Evolutionary conservation across 2,797 vertebrate species (phyloP), one percentile per base, ranked within the genome.

Genomic region (Cynodonichthys magdalenae): DNA sequence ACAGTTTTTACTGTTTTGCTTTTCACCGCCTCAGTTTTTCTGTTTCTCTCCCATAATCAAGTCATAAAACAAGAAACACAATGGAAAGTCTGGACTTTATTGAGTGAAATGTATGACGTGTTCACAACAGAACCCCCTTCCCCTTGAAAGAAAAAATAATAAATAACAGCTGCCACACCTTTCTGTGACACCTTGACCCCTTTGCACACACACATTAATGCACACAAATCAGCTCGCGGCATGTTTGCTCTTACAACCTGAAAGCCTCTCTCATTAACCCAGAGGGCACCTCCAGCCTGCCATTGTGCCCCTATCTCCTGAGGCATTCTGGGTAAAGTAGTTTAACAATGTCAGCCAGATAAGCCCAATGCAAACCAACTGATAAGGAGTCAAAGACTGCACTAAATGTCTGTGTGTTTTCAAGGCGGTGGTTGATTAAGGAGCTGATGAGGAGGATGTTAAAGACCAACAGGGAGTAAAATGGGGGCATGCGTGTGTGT

Each of bases 311-410:
- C 81, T 90, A 90, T 91, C 89, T 91, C 80, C 82, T 24, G 36
- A 79, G 53, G 90, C 87, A 91, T 92, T 91, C 86, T 91, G 90
- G 90, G 89, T 92, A 90, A 89, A 91, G 90, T 90, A 92, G 90
- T 91, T 90, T 90, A 90, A 90, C 90, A 92, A 90, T 90, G 90
- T 91, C 89, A 87, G 70, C 79, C 77, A 77, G 90, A 92, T 92
- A 92, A 92, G 89, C 86, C 76, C 77, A 90, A 84, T 79, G 86
- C 90, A 91, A 92, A 90, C 88, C 75, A 65, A 47, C 86, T 81
- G 90, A 92, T 92, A 91, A 90, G 86, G 74, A 89, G 75, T 87
- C 82, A 87, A 90, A 87, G 87, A 82, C 86, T 79, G 84, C 90
- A 83, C 87, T 92, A 89, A 90, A 89, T 86, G 82, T 90, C 72